These are phyloP conservation scores for Neoarius graeffei DNA, from an alignment of 2,113 vertebrate genomes.

Conservation along the genomic window DNA sequence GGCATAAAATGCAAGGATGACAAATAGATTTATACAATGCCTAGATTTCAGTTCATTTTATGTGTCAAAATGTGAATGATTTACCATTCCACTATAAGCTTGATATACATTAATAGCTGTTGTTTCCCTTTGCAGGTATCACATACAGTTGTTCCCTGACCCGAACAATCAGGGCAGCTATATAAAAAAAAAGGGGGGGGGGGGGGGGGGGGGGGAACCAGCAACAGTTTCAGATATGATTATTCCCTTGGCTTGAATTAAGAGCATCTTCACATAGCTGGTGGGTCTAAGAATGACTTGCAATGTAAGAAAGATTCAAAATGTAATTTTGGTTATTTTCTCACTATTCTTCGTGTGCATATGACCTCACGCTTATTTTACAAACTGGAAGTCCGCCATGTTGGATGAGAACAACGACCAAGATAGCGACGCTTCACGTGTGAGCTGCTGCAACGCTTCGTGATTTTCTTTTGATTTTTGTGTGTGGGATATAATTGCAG, in stretches of 20 bases:
- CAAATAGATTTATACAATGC: not conserved
- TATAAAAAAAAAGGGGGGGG: not conserved
- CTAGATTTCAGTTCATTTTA: not conserved
- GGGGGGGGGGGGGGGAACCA: conserved; percentile 7
- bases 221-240: not conserved
- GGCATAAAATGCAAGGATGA: not conserved
- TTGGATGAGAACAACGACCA: too few species aligned
- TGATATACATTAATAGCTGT: conserved; percentile 66
- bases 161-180: conserved; percentile 58
- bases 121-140: conserved; percentile 65
- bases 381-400: too few species aligned
- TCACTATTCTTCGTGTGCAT: too few species aligned
- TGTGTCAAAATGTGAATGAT: conserved; percentile 20
- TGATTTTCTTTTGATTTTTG: too few species aligned
- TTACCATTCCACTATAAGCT: conserved; percentile 73
- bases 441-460: too few species aligned
- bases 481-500: too few species aligned
- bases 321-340: too few species aligned
- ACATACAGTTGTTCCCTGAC: conserved; percentile 47
- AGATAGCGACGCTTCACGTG: too few species aligned
- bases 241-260: not conserved
- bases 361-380: too few species aligned
- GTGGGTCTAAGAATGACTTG: too few species aligned
- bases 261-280: not conserved
- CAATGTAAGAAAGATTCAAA: too few species aligned